Percentiles rank a stretch among this genome's conserved stretches.
These are phyloP conservation scores for Bellardia bayeri DNA, from an alignment of 2,888 invertebrate genomes.

Conservation along the genomic window DNA sequence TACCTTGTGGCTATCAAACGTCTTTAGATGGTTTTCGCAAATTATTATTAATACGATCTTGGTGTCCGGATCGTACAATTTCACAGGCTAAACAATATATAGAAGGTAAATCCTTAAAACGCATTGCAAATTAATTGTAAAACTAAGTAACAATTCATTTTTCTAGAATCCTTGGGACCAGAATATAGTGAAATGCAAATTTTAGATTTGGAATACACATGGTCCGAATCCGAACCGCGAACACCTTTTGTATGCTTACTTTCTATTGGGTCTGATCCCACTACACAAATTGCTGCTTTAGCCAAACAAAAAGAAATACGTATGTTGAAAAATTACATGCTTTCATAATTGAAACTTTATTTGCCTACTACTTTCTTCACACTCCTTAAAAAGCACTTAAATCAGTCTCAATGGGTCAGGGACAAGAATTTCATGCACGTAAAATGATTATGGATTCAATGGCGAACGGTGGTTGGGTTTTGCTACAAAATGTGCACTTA, in stretches of 20 bases:
- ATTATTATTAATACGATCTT: constrained; percentile 93
- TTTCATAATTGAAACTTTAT: background rate
- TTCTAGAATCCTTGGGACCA: constrained; percentile 90
- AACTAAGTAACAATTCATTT: background rate
- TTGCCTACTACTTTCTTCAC: background rate
- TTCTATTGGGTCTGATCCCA: constrained; percentile 98
- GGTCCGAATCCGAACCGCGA: constrained; percentile 94
- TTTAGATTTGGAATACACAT: constrained; percentile 94
- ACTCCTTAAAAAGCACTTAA: constrained; percentile 86
- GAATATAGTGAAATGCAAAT: constrained; percentile 97
- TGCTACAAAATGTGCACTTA: constrained; percentile 98
- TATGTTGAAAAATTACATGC: constrained; percentile 84
- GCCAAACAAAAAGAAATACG: constrained; percentile 94
- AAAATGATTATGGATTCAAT: constrained; percentile 92
- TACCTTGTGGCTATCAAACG: constrained; percentile 95
- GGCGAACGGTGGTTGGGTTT: constrained; percentile 94
- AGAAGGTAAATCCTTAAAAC: constrained; percentile 86
- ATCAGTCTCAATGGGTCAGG: constrained; percentile 98
- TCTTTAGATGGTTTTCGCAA: constrained; percentile 95
- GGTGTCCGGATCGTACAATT: constrained; percentile 97
- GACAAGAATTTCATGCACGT: constrained; percentile 94
- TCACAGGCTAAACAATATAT: constrained; percentile 97
- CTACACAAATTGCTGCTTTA: constrained; percentile 94
- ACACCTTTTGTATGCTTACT: constrained; percentile 96
- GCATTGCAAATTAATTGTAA: background rate